Base-by-base conservation (phyloP, 2,888 invertebrate genomes). In the Diarsia brunnea region DNA sequence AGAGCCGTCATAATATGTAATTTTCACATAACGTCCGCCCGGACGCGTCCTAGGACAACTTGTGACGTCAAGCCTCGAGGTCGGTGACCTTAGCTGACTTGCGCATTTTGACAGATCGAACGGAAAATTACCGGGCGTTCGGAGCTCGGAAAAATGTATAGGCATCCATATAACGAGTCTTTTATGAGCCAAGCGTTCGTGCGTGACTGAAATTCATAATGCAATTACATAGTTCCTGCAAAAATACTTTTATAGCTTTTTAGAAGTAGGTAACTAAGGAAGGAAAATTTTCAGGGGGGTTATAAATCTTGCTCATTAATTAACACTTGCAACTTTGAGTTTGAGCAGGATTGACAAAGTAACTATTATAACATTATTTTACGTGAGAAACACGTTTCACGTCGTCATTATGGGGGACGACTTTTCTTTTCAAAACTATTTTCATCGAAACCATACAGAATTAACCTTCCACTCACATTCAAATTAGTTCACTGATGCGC, bases 91-190 rank as follows among this genome's bases (percentile, higher is more conserved):
- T 55, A 12, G 53, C 77, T 81, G 88, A 85, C 89, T 84, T 89
- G 90, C 90, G 89, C 90, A 87, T 87, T 89, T 88, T 87, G 84
- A 85, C 84, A 86, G 73, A 69, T 73, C 72, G 72, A 82, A 79
- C 70, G 90, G 90, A 89, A 90, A 90, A 87, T 81, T 81, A 87
- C 90, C 72, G 75, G 65, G 73, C 71, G 72, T 63, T 79, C 77
- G 51, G 69, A 43, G 69, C 63, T 72, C 68, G 73, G 78, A 78
- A 79, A 83, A 77, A 69, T 71, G 61, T 73, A 60, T 69, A 65
- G 16, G 14, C 38, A 16, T 43, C 7, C 55, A 66, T 53, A 60
- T 45, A 69, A 63, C 69, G 63, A 53, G 45, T 24, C 43, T 79
- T 82, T 84, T 74, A 84, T 74, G 58, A 27, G 51, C 55, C 68